These are phyloP conservation scores for Scelioninae gen. 1 DNA, from an alignment of 2,888 invertebrate genomes.

Conservation along the genomic window DNA sequence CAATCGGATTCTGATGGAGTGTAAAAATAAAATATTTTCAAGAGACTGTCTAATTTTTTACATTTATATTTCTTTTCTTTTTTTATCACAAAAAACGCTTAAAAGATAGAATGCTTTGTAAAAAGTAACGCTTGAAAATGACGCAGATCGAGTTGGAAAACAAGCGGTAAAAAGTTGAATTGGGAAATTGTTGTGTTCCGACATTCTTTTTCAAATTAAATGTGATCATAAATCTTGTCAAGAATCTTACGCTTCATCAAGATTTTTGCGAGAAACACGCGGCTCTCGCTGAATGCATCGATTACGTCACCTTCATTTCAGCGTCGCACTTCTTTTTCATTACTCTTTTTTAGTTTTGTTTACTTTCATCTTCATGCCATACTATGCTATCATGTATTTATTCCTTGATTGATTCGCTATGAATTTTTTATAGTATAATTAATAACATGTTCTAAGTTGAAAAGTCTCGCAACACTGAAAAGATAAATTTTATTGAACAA, in stretches of 20 bases:
- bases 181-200: constrained; percentile 61
- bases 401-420: not conserved
- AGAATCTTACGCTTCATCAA: constrained; percentile 58
- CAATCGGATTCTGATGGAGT: too few relatives aligned
- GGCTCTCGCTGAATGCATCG: constrained; percentile 43
- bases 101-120: constrained; percentile 20
- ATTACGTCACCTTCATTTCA: constrained; percentile 54
- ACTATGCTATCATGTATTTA: constrained; percentile 7
- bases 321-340: constrained; percentile 6
- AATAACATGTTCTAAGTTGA: too few relatives aligned
- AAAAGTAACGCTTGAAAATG: constrained; percentile 13
- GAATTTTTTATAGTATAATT: constrained; percentile 20
- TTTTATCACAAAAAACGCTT: constrained; percentile 27
- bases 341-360: not conserved
- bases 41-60: too few relatives aligned
- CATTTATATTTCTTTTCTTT: constrained; percentile 11
- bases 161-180: constrained; percentile 47
- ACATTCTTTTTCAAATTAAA: constrained; percentile 56
- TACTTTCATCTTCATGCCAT: constrained; percentile 4
- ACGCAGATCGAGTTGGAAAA: constrained; percentile 28
- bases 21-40: too few relatives aligned
- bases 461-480: too few relatives aligned
- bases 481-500: too few relatives aligned
- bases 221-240: constrained; percentile 63
- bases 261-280: constrained; percentile 40